These are phyloP conservation scores for Drosophila kambysellisi DNA, from an alignment of 2,888 invertebrate species.

Conservation along the genomic window DNA sequence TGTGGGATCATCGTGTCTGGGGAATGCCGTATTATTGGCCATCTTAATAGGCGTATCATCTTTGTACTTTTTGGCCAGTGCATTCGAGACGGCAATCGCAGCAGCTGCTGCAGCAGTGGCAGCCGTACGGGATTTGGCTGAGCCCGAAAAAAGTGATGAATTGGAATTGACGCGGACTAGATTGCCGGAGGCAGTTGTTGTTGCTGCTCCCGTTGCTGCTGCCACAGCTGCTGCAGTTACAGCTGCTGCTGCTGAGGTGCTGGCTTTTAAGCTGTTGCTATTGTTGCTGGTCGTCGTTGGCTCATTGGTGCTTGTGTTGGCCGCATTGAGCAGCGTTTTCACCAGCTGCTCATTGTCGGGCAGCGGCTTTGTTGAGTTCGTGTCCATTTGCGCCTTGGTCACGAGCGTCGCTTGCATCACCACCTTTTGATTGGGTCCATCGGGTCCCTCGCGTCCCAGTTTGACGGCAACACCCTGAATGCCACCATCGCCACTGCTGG, in stretches of 20 bases:
- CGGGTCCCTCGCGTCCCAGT: slow-evolving; percentile 88
- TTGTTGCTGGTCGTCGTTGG: slow-evolving; percentile 27
- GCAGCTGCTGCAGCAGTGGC: slow-evolving; percentile 50
- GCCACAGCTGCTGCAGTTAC: slow-evolving; percentile 24
- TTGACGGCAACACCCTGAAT: slow-evolving; percentile 89
- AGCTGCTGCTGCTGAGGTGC: slow-evolving; percentile 66
- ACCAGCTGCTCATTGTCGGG: slow-evolving; percentile 85
- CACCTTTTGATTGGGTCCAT: slow-evolving; percentile 88
- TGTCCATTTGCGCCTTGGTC: slow-evolving; percentile 87
- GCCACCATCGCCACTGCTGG: slow-evolving; percentile 84
- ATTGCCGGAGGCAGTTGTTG: slow-evolving; percentile 41
- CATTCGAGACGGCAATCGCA: slow-evolving; percentile 43
- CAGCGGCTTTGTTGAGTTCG: slow-evolving; percentile 83
- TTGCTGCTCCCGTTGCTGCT: slow-evolving; percentile 13
- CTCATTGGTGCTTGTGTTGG: slow-evolving; percentile 42
- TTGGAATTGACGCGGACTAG: slow-evolving; percentile 84
- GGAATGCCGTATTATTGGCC: slow-evolving; percentile 85
- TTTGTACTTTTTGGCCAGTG: slow-evolving; percentile 84
- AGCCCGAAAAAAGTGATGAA: slow-evolving; percentile 84
- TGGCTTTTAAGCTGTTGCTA: slow-evolving; percentile 57
- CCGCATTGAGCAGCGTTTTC: slow-evolving; percentile 82
- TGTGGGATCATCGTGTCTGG: slow-evolving; percentile 85
- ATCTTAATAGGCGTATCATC: slow-evolving; percentile 84
- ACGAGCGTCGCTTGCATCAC: slow-evolving; percentile 88
- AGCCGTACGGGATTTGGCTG: slow-evolving; percentile 82